These are phyloP conservation scores for Hemithea aestivaria DNA, from an alignment of 2,888 invertebrate genomes.

Conservation along the genomic window DNA sequence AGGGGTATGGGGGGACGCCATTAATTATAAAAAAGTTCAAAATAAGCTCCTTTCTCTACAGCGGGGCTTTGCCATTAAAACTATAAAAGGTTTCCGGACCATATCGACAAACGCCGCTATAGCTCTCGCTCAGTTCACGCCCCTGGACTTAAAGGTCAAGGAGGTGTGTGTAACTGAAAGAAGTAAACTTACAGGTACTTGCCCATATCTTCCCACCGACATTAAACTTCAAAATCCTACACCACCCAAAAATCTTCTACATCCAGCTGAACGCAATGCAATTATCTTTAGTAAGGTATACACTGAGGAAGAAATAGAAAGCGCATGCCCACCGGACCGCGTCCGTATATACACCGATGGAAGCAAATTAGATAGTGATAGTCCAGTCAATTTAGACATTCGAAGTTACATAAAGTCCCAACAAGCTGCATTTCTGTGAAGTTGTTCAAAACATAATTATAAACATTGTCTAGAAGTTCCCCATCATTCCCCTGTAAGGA, in stretches of 20 bases:
- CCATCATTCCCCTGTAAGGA: too few relatives aligned
- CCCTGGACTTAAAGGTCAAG: conserved; percentile 12
- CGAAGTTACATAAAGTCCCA: too few relatives aligned
- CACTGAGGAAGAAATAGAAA: too few relatives aligned
- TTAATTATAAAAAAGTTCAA: background rate
- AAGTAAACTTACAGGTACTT: background rate
- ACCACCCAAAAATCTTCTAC: background rate
- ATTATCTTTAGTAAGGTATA: too few relatives aligned
- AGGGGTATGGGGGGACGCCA: conserved; percentile 14
- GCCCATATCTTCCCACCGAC: conserved; percentile 6
- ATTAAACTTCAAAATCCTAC: background rate
- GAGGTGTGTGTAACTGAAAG: conserved; percentile 2
- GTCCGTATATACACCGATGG: too few relatives aligned
- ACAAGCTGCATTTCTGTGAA: too few relatives aligned
- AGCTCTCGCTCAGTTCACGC: conserved; percentile 16
- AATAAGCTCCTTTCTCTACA: conserved; percentile 9
- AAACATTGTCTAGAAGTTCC: too few relatives aligned
- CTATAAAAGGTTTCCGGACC: conserved; percentile 17
- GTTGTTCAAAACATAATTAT: too few relatives aligned
- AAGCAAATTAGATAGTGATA: too few relatives aligned
- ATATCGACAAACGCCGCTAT: conserved; percentile 15
- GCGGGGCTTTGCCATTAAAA: conserved; percentile 18
- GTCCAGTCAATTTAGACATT: too few relatives aligned
- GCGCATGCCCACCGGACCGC: too few relatives aligned
- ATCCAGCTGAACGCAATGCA: too few relatives aligned